Conservation (phyloP, 2,888 invertebrate genomes). For the Suillia variegata region DNA sequence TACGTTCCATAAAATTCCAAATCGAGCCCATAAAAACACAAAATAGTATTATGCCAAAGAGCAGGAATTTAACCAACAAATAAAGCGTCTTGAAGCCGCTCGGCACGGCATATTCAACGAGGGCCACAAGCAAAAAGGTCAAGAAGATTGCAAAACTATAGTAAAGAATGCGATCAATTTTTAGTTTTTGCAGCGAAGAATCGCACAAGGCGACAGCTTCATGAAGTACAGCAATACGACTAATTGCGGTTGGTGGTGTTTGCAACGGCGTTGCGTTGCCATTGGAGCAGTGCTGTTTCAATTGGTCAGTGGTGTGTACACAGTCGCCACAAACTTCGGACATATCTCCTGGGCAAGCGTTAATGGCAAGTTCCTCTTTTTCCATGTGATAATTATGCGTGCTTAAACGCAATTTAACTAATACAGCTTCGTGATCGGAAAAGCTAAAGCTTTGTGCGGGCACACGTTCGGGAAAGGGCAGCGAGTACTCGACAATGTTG, state of each 20-base stretch:
- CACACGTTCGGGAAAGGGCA: slow-evolving; percentile 76
- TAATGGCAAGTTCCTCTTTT: neutral
- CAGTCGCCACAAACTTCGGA: neutral
- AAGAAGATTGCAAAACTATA: slow-evolving; percentile 50
- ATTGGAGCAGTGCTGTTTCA: slow-evolving; percentile 3
- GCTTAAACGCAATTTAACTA: slow-evolving; percentile 62
- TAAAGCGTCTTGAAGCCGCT: slow-evolving; percentile 60
- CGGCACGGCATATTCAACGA: slow-evolving; percentile 53
- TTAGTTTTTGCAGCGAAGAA: slow-evolving; percentile 50
- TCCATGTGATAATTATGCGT: neutral
- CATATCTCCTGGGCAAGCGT: neutral
- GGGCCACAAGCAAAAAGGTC: slow-evolving; percentile 46
- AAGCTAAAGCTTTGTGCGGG: slow-evolving; percentile 76
- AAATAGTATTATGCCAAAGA: slow-evolving; percentile 72
- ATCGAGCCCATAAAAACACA: slow-evolving; percentile 77
- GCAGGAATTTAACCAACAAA: slow-evolving; percentile 66
- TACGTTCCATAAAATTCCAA: slow-evolving; percentile 82
- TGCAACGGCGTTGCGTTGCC: neutral
- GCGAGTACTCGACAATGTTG: slow-evolving; percentile 65
- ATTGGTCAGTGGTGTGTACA: slow-evolving; percentile 12
- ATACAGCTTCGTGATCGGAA: slow-evolving; percentile 90
- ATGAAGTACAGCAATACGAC: slow-evolving; percentile 47
- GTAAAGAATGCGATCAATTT: slow-evolving; percentile 55
- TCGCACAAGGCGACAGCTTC: slow-evolving; percentile 57
- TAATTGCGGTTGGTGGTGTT: slow-evolving; percentile 29